A percentile compares a stretch with the other conserved stretches of the same genome.
Evolutionary conservation across 2,888 invertebrate species (phyloP).

Genomic region (Polymixis flavicincta): DNA sequence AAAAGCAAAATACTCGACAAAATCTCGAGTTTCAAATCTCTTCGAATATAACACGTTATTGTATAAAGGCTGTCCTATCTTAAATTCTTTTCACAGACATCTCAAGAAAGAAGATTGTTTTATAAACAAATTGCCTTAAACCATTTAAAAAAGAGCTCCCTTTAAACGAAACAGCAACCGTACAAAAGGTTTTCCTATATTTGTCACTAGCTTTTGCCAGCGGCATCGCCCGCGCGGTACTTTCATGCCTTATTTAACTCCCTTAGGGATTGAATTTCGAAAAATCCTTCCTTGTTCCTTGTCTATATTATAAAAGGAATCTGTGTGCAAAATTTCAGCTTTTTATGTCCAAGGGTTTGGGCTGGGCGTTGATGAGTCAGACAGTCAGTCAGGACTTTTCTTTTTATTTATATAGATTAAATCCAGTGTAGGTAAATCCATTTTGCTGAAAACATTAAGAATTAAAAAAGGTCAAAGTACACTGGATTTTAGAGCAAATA

Average conservation of each 20-base stretch:
- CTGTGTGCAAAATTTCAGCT: too few species aligned
- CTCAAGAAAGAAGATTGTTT: slow-evolving; percentile 24
- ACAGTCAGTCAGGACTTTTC: too few species aligned
- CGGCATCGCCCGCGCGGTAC: too few species aligned
- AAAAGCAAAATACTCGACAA: background rate
- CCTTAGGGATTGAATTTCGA: too few species aligned
- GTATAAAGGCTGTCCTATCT: background rate
- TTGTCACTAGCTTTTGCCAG: too few species aligned
- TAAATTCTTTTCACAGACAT: slow-evolving; percentile 28
- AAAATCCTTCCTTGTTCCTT: too few species aligned
- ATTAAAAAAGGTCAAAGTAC: slow-evolving; percentile 1
- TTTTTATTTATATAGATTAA: too few species aligned
- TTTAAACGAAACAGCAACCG: background rate
- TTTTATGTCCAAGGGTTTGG: too few species aligned
- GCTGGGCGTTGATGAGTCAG: too few species aligned
- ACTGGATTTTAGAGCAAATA: background rate
- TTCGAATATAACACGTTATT: slow-evolving; percentile 9
- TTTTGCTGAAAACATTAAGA: background rate
- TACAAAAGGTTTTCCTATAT: slow-evolving; percentile 4
- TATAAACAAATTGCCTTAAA: background rate
- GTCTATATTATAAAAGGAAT: too few species aligned
- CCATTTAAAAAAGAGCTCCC: background rate
- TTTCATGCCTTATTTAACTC: too few species aligned
- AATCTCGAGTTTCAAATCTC: slow-evolving; percentile 12
- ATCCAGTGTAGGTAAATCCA: slow-evolving; percentile 3